These are phyloP conservation scores for Gavialis gangeticus DNA, from an alignment of 2,113 vertebrate species.

Conservation along the genomic window DNA sequence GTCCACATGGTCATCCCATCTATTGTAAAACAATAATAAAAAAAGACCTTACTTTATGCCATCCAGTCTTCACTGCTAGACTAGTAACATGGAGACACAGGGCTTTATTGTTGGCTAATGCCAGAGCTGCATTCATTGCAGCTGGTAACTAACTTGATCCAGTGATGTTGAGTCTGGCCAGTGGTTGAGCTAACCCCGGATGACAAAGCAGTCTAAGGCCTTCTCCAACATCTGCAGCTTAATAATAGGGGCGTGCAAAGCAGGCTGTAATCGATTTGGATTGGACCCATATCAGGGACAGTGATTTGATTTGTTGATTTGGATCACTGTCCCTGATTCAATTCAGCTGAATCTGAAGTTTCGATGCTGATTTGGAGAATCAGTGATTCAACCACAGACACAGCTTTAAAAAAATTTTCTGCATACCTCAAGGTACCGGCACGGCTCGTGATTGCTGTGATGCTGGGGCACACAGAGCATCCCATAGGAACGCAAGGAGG, in stretches of 20 bases:
- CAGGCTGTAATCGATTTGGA: too few relatives aligned
- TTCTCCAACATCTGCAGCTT: neutral
- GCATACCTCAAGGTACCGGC: too few relatives aligned
- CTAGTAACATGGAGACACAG: rapidly evolving
- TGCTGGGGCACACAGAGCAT: too few relatives aligned
- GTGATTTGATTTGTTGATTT: too few relatives aligned
- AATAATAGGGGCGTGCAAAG: neutral
- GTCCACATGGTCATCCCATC: neutral
- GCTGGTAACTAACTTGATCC: neutral
- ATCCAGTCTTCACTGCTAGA: neutral
- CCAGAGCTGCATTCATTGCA: neutral
- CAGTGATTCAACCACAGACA: too few relatives aligned
- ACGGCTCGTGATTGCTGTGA: too few relatives aligned
- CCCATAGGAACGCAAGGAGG: too few relatives aligned
- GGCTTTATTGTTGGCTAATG: neutral
- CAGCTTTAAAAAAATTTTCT: too few relatives aligned
- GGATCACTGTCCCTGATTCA: too few relatives aligned
- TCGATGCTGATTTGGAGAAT: too few relatives aligned
- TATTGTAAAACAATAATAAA: neutral
- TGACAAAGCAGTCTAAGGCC: neutral
- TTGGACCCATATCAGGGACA: too few relatives aligned
- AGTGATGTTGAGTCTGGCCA: neutral
- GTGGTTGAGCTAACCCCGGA: neutral
- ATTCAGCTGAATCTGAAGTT: too few relatives aligned
- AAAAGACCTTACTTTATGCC: neutral